These are phyloP conservation scores for Drosophila macrospina DNA, from an alignment of 2,888 invertebrate species.

Conservation along the genomic window DNA sequence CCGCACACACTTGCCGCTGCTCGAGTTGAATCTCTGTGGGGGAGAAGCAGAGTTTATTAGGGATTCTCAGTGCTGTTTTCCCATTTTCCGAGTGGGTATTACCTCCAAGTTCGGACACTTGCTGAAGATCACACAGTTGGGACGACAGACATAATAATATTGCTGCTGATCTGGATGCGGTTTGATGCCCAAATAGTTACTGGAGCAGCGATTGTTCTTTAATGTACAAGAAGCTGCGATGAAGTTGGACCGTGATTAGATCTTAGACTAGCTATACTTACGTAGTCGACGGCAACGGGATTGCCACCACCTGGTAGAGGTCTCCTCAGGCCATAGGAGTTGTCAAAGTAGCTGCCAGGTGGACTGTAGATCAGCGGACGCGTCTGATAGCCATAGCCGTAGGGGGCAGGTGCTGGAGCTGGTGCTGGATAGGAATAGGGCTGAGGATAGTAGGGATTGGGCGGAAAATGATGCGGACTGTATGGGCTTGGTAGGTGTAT, in stretches of 20 bases:
- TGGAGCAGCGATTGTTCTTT: constrained; percentile 83
- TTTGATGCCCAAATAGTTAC: constrained; percentile 82
- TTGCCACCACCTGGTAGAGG: constrained; percentile 85
- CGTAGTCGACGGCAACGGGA: constrained; percentile 83
- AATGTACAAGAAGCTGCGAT: neutral
- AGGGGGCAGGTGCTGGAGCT: constrained; percentile 26
- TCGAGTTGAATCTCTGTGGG: constrained; percentile 74
- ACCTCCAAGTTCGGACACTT: constrained; percentile 83
- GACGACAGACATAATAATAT: constrained; percentile 85
- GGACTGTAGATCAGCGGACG: constrained; percentile 49
- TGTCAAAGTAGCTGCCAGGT: constrained; percentile 78
- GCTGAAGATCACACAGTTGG: constrained; percentile 84
- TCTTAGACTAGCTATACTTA: constrained; percentile 35
- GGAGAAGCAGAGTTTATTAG: neutral
- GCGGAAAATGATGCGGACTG: constrained; percentile 27
- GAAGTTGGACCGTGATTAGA: constrained; percentile 34
- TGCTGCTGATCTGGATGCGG: constrained; percentile 84
- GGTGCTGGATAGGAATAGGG: constrained; percentile 41
- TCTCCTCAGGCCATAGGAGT: constrained; percentile 72
- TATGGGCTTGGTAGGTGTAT: constrained; percentile 27
- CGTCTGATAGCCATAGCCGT: constrained; percentile 45
- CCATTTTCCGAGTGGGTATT: constrained; percentile 15
- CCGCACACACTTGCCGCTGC: constrained; percentile 72
- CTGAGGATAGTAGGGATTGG: constrained; percentile 42
- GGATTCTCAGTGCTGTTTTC: too few species aligned